phyloP scores from a whole-genome alignment of 2,113 vertebrate genomes.

The Microcebus murinus region DNA sequence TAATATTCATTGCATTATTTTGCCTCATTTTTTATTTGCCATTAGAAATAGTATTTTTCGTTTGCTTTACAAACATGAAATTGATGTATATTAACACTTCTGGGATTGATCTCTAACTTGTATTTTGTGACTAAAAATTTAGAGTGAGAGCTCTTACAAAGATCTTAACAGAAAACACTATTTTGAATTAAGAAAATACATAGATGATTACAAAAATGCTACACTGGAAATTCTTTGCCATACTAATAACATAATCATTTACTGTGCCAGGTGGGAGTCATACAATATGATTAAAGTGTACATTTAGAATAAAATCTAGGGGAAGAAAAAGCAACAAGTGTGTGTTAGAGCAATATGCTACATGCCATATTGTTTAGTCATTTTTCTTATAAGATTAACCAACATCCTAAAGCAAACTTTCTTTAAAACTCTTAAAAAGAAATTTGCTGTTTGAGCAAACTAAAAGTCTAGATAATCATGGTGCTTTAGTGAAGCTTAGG shows the following conservation, averaged over 20 bases:
- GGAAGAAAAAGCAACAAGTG: neutral
- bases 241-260: neutral
- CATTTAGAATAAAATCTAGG: neutral
- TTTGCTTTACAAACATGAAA: neutral
- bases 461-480: neutral
- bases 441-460: neutral
- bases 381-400: constrained; percentile 9
- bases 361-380: neutral
- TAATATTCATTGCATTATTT: neutral
- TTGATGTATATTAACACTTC: neutral
- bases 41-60: neutral
- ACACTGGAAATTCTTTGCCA: neutral
- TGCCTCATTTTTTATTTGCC: neutral
- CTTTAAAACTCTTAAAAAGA: neutral
- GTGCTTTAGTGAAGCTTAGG: neutral
- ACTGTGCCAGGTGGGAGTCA: neutral
- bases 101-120: neutral
- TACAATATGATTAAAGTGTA: neutral
- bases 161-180: neutral
- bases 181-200: constrained; percentile 16
- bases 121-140: constrained; percentile 23
- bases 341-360: neutral
- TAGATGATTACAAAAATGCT: neutral
- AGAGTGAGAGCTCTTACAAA: neutral
- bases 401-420: neutral